A percentile compares a stretch with the other conserved stretches of the same genome.
phyloP scores from a whole-genome alignment of 2,888 invertebrate species.

The Drosophila borealis region DNA sequence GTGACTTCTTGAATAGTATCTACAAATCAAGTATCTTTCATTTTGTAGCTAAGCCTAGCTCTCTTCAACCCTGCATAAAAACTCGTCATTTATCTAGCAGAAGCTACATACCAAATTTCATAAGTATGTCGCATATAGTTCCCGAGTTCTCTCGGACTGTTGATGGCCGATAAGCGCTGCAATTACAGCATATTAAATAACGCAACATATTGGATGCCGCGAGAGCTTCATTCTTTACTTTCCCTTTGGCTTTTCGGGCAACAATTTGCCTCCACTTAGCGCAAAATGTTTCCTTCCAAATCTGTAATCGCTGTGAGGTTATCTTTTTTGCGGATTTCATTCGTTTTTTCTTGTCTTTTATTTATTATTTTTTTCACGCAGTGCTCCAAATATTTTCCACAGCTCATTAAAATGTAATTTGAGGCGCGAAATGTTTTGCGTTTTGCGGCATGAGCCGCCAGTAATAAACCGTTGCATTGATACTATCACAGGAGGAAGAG shows the following conservation, averaged over 20 bases:
- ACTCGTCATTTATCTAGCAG: background rate
- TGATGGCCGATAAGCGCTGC: conserved; percentile 7
- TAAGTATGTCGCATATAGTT: background rate
- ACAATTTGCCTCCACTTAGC: conserved; percentile 67
- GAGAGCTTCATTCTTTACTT: conserved; percentile 14
- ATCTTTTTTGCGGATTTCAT: conserved; percentile 26
- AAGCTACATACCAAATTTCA: background rate
- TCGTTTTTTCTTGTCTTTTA: conserved; percentile 8
- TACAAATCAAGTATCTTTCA: too few relatives aligned
- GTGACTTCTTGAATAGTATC: too few relatives aligned
- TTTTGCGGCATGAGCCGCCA: conserved; percentile 35
- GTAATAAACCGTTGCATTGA: conserved; percentile 76
- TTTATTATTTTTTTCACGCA: conserved; percentile 27
- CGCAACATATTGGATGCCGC: conserved; percentile 1
- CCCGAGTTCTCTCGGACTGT: background rate
- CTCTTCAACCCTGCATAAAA: too few relatives aligned
- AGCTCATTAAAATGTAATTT: conserved; percentile 81
- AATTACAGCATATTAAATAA: conserved; percentile 19
- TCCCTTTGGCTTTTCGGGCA: conserved; percentile 2
- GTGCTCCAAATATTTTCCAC: conserved; percentile 78
- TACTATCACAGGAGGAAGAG: conserved; percentile 46
- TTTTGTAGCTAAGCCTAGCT: too few relatives aligned
- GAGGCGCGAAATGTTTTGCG: conserved; percentile 69
- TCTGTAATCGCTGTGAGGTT: conserved; percentile 39
- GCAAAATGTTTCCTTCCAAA: conserved; percentile 34